Conservation (phyloP, 2,888 invertebrate genomes). For the Cryptocheilus praepositus region DNA sequence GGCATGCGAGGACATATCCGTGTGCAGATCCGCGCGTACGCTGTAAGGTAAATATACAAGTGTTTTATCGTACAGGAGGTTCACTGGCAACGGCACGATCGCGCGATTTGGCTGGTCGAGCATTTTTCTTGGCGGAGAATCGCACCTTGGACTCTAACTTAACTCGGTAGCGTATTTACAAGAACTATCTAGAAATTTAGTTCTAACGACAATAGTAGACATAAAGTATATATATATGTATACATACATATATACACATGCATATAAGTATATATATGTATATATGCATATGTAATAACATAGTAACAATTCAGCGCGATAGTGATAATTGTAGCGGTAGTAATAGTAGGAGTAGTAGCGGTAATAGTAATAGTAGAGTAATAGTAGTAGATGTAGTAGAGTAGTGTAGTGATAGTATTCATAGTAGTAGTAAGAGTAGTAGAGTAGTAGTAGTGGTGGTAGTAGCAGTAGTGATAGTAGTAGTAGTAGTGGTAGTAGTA, state of each 20-base stretch:
- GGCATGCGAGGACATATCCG: slow-evolving; percentile 14
- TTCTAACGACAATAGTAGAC: slow-evolving; percentile 39
- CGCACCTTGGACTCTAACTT: slow-evolving; percentile 23
- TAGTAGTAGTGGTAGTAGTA: slow-evolving; percentile 25
- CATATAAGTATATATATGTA: slow-evolving; percentile 31
- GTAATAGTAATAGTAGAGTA: slow-evolving; percentile 28
- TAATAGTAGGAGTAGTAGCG: slow-evolving; percentile 41
- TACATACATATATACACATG: slow-evolving; percentile 9
- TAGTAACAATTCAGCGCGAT: slow-evolving; percentile 26
- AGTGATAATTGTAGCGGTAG: slow-evolving; percentile 24
- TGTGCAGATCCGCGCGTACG: no score
- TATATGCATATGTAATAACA: slow-evolving; percentile 2
- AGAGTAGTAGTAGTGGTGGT: slow-evolving; percentile 36
- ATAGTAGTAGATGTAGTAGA: not conserved
- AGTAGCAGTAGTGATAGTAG: slow-evolving; percentile 27
- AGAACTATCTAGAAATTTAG: slow-evolving; percentile 34
- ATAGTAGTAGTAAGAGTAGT: slow-evolving; percentile 1
- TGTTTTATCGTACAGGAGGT: slow-evolving; percentile 44
- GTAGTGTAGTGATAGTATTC: slow-evolving; percentile 20
- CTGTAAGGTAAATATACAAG: slow-evolving; percentile 47
- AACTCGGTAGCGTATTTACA: slow-evolving; percentile 50
- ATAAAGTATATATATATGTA: slow-evolving; percentile 16
- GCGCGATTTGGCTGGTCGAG: slow-evolving; percentile 3
- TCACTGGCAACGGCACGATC: slow-evolving; percentile 41
- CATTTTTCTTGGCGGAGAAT: slow-evolving; percentile 8